Percentiles rank a stretch among this genome's conserved stretches.
Conservation (phyloP, 2,797 vertebrate species). For the Sus cebifrons region DNA sequence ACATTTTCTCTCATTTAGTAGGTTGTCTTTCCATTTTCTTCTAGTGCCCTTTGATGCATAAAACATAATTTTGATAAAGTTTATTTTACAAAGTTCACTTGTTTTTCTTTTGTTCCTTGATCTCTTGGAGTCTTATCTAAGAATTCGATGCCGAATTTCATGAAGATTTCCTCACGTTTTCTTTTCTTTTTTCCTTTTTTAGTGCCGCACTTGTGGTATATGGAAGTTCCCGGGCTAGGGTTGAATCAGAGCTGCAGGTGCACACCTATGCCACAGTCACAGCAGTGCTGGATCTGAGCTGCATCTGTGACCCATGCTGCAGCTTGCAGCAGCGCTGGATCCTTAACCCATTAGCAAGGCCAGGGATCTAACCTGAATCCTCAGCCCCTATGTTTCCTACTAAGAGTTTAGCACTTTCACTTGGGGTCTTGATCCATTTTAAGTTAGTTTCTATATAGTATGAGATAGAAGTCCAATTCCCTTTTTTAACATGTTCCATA, state of each 20-base stretch:
- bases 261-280: no score
- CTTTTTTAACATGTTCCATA: neutral
- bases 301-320: no score
- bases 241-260: no score
- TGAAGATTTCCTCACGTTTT: neutral
- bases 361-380: no score
- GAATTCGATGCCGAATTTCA: neutral
- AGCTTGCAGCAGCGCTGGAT: no score
- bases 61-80: neutral
- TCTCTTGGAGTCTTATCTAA: neutral
- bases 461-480: neutral
- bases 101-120: neutral
- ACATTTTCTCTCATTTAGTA: neutral
- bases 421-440: neutral
- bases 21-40: neutral
- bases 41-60: neutral
- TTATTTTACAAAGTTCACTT: neutral
- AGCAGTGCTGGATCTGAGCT: no score
- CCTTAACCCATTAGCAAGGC: no score
- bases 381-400: neutral
- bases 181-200: no score
- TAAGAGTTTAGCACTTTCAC: neutral
- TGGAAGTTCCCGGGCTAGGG: no score
- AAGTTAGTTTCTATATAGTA: neutral
- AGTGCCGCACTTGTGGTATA: no score